Percentiles rank a stretch among this genome's conserved stretches.
These are phyloP conservation scores for Fregetta grallaria DNA, from an alignment of 2,113 vertebrate genomes.

Conservation along the genomic window DNA sequence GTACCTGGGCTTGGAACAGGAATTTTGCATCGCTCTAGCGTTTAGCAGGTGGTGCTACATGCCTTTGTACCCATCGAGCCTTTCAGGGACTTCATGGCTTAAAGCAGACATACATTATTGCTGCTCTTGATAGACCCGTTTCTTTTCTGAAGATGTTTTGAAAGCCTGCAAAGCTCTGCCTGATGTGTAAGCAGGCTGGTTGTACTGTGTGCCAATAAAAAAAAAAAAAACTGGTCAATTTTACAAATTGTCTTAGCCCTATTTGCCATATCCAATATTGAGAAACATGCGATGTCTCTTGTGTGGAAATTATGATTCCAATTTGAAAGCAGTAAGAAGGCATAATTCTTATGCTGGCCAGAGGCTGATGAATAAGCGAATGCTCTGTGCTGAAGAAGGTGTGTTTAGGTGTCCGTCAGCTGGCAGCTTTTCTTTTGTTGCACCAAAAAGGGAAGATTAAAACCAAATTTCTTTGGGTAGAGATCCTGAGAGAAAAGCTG, in stretches of 20 bases:
- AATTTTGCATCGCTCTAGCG: neutral
- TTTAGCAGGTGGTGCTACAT: neutral
- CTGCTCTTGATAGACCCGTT: neutral
- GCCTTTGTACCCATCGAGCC: neutral
- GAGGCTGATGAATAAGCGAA: neutral
- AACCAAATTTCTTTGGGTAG: neutral
- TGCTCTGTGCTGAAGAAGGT: neutral
- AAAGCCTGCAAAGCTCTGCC: neutral
- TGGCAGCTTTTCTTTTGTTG: neutral
- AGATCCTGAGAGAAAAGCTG: neutral
- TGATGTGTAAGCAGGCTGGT: neutral
- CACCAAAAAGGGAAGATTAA: neutral
- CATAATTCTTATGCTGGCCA: neutral
- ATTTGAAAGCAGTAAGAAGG: neutral
- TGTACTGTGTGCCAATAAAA: neutral
- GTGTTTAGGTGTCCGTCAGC: neutral
- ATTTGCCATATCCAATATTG: neutral
- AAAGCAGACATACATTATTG: neutral
- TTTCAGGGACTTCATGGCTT: neutral
- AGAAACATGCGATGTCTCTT: neutral
- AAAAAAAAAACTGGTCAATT: neutral
- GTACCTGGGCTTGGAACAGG: neutral
- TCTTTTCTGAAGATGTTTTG: neutral
- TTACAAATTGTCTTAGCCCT: neutral
- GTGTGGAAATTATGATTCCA: neutral